phyloP scores from a whole-genome alignment of 2,113 vertebrate genomes.

The Beaufortia kweichowensis region DNA sequence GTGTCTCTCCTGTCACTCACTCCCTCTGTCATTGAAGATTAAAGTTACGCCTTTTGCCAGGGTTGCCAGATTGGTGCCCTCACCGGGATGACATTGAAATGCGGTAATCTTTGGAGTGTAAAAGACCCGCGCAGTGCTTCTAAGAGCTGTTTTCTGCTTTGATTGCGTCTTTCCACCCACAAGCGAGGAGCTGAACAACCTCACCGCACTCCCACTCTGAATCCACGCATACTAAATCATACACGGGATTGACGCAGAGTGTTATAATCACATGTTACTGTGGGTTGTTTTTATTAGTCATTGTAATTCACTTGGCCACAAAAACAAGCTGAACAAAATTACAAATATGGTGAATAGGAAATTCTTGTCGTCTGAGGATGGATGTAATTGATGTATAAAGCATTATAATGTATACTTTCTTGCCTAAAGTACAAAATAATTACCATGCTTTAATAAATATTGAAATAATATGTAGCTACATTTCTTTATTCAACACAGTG shows the following conservation, averaged over 20 bases:
- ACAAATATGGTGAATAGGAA: background rate
- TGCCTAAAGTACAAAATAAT: too few species aligned
- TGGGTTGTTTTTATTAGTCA: slow-evolving; percentile 25
- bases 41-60: slow-evolving; percentile 60
- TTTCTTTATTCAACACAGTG: too few species aligned
- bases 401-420: too few species aligned
- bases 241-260: slow-evolving; percentile 14
- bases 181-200: background rate
- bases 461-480: too few species aligned
- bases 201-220: background rate
- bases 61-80: slow-evolving; percentile 43
- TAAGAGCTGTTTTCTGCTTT: slow-evolving; percentile 17
- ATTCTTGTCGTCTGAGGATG: background rate
- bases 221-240: background rate
- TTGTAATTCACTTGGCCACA: background rate
- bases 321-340: background rate
- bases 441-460: too few species aligned
- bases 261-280: slow-evolving; percentile 19
- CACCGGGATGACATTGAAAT: slow-evolving; percentile 25
- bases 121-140: background rate
- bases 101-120: slow-evolving; percentile 17
- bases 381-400: too few species aligned
- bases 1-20: slow-evolving; percentile 59
- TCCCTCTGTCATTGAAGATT: slow-evolving; percentile 64
- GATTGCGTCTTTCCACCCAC: slow-evolving; percentile 20